A percentile compares a stretch with the other conserved stretches of the same genome.
Conservation (phyloP, 2,113 vertebrate species). For the Muntiacus muntjak region DNA sequence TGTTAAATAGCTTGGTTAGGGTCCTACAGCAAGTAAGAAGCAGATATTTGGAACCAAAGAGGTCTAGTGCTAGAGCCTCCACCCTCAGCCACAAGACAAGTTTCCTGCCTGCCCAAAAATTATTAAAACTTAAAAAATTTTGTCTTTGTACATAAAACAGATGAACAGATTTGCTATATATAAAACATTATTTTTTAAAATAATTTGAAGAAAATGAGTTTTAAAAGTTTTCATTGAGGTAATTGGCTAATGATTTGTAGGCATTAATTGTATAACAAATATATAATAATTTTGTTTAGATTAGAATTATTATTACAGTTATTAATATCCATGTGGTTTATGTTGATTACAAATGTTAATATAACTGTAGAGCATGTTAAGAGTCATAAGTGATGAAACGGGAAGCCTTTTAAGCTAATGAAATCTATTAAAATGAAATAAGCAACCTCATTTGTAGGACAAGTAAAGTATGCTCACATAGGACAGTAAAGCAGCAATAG, state of each 20-base stretch:
- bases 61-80: neutral
- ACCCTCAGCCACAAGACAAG: neutral
- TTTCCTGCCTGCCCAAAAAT: neutral
- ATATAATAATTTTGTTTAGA: slow-evolving; percentile 39
- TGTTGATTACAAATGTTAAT: slow-evolving; percentile 73
- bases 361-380: neutral
- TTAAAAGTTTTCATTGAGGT: neutral
- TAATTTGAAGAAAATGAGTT: slow-evolving; percentile 42
- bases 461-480: slow-evolving; percentile 32
- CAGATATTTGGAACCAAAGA: neutral
- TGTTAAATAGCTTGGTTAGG: neutral
- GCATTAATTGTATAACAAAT: slow-evolving; percentile 36
- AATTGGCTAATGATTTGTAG: slow-evolving; percentile 29
- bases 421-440: slow-evolving; percentile 65
- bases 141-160: neutral
- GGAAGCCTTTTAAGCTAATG: slow-evolving; percentile 67
- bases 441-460: slow-evolving; percentile 43
- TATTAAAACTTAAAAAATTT: neutral
- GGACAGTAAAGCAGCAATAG: neutral
- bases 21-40: neutral
- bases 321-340: slow-evolving; percentile 56
- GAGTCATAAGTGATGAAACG: slow-evolving; percentile 55
- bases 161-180: neutral
- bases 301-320: slow-evolving; percentile 51
- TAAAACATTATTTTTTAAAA: slow-evolving; percentile 13